Percentiles rank a stretch among this genome's conserved stretches.
Conservation (phyloP, 2,113 vertebrate genomes). For the Tachycineta bicolor region DNA sequence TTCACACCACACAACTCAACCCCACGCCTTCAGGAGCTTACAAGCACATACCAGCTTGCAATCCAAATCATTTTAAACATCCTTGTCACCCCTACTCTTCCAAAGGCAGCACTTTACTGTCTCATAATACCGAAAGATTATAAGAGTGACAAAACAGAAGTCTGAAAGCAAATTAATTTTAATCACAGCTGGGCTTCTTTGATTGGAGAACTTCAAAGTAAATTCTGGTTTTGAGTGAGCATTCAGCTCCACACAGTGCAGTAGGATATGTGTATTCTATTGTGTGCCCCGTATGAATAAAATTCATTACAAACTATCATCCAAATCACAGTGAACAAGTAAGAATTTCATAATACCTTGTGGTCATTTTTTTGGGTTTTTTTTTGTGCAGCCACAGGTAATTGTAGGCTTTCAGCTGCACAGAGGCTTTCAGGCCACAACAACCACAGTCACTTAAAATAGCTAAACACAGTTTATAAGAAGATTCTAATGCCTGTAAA, state of each 20-base stretch:
- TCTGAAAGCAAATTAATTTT: neutral
- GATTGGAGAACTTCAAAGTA: neutral
- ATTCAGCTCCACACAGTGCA: neutral
- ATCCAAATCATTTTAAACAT: neutral
- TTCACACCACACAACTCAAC: neutral
- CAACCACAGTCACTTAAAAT: neutral
- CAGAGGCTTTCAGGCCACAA: neutral
- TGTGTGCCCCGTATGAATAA: neutral
- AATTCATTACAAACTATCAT: neutral
- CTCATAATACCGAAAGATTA: neutral
- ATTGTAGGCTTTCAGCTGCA: neutral
- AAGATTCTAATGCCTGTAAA: neutral
- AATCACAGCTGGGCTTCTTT: neutral
- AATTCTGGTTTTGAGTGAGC: neutral
- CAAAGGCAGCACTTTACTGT: neutral
- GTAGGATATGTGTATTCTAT: fast-evolving
- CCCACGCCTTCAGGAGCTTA: neutral
- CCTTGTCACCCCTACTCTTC: neutral
- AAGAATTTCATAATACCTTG: fast-evolving
- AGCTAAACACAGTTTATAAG: neutral
- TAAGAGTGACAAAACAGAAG: neutral
- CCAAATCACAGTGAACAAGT: neutral
- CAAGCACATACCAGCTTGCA: neutral
- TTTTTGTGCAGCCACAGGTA: neutral
- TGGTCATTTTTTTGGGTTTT: neutral